Evolutionary conservation across 2,888 invertebrate genomes (phyloP), one percentile per base, ranked within the genome.

Genomic region (Monopis laevigella): DNA sequence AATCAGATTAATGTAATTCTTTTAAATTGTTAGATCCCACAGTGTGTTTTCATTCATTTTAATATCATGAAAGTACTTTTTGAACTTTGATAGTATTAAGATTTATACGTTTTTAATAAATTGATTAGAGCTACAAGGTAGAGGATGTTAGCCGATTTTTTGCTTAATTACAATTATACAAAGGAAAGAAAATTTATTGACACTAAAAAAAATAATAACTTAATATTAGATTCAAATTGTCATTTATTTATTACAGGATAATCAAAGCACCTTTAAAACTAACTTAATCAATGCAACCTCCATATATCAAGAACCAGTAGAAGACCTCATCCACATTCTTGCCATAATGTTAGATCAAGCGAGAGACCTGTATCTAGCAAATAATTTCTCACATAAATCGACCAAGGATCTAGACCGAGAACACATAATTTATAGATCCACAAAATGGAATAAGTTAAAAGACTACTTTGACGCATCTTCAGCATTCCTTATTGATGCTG

Each of bases 331-430:
- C 45, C 87, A 85, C 49, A 69, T 88, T 2, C 51, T 88, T 44
- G 84, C 84, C 8, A 78, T 86, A 39, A 80, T 87, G 52, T 61
- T 88, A 52, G 86, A 86, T 43, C 88, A 88, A 60, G 88, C 88
- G 0, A 65, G 84, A 19, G 86, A 87, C 42, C 64, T 82, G 32
- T 85, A 83, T 46, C 51, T 84, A 2, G 48, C 55, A 34, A 65
- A 65, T 46, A 59, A 59, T 45, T 55, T 67, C 29, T 45, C 51
- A 35, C 64, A 66, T 6, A 55, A 50, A 42, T 45, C 48, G 6
- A 58, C 46, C 27, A 39, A 46, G 1, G 55, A 54, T 1, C 62
- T 72, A 2, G 68, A 72, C 43, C 58, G 65, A 32, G 70, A 74
- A 2, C 42, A 69, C 8, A 55, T 62, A 0, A 51, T 55, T 16